Conservation (phyloP, 1,140 invertebrate species). For the Glomeris maerens region DNA sequence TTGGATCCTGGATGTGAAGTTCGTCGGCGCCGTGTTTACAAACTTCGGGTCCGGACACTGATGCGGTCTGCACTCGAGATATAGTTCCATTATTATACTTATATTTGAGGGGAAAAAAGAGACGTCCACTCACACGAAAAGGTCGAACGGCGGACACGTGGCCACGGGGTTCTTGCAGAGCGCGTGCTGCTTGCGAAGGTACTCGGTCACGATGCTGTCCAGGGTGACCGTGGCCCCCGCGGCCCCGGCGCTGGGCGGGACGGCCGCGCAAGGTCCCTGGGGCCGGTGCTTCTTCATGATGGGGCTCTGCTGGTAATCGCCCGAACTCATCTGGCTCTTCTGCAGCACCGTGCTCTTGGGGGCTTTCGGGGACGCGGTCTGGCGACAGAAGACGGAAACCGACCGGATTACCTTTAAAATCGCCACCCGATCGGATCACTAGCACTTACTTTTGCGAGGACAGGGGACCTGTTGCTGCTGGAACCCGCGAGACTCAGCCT, state of each 20-base stretch:
- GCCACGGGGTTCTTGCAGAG: constrained; percentile 82
- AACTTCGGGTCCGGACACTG: constrained; percentile 51
- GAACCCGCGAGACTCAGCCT: constrained; percentile 15
- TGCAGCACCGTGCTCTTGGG: constrained; percentile 9
- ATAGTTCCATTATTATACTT: neutral
- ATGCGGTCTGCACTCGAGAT: constrained; percentile 14
- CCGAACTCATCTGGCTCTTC: constrained; percentile 13
- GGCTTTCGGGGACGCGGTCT: neutral
- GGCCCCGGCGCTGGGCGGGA: constrained; percentile 16
- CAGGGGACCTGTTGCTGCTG: constrained; percentile 21
- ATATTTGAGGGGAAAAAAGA: neutral
- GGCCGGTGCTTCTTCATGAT: constrained; percentile 15
- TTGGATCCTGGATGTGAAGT: constrained; percentile 40
- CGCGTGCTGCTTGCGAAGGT: constrained; percentile 89
- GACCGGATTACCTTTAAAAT: too few species aligned
- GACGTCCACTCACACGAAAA: constrained; percentile 37
- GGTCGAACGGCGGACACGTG: constrained; percentile 77
- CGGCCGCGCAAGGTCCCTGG: too few species aligned
- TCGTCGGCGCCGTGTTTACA: constrained; percentile 49
- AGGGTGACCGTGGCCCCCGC: constrained; percentile 47
- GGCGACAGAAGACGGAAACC: too few species aligned
- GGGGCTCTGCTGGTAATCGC: constrained; percentile 19
- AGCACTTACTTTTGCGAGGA: constrained; percentile 10
- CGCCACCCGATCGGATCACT: neutral
- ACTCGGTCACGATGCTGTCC: constrained; percentile 87